A percentile compares a stretch with the other conserved stretches of the same genome.
Evolutionary conservation across 2,113 vertebrate genomes (phyloP).

Genomic region (Pteropus alecto): DNA sequence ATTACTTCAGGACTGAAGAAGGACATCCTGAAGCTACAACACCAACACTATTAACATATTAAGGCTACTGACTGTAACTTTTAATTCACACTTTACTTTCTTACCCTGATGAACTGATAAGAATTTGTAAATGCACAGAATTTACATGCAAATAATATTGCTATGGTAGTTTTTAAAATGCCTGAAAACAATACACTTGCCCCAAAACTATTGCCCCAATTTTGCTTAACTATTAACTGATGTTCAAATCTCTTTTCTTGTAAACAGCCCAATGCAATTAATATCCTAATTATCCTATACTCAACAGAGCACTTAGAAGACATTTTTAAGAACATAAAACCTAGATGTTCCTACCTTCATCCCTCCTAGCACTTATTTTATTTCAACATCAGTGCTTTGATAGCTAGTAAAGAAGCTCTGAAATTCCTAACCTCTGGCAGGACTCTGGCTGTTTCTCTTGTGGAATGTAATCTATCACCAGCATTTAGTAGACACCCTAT

Average conservation of each 20-base stretch:
- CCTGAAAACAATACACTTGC: background rate
- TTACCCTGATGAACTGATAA: background rate
- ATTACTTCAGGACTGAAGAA: background rate
- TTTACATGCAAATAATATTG: constrained; percentile 16
- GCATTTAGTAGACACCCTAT: background rate
- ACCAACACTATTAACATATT: background rate
- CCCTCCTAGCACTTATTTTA: background rate
- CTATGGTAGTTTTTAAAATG: constrained; percentile 1
- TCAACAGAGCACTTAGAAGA: background rate
- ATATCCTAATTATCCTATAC: background rate
- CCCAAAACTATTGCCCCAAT: background rate
- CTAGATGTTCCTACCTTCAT: background rate
- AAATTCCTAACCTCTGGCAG: background rate
- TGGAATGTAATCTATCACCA: background rate
- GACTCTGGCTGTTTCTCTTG: background rate
- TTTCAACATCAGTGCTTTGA: constrained; percentile 8
- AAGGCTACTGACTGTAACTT: background rate
- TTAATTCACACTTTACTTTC: constrained; percentile 29
- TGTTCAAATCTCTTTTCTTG: background rate
- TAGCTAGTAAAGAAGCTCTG: background rate
- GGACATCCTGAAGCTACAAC: background rate
- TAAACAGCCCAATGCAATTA: background rate
- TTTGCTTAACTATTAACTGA: constrained; percentile 36
- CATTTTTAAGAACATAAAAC: constrained; percentile 4
- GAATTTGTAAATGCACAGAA: constrained; percentile 21